Evolutionary conservation across 2,113 vertebrate genomes (phyloP), one percentile per base, ranked within the genome.

Genomic region (Hippocampus barbouri): DNA sequence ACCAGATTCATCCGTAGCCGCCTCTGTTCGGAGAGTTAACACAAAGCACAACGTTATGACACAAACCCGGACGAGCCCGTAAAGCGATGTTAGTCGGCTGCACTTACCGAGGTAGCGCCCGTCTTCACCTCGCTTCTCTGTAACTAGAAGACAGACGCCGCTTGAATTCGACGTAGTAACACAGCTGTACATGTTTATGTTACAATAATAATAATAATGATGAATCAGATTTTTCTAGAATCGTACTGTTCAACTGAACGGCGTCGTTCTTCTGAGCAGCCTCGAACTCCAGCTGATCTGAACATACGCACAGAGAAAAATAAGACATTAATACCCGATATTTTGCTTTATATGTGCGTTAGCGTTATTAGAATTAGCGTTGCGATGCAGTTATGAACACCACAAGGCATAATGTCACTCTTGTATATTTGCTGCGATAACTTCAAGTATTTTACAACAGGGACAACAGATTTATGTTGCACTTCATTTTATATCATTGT

Each of bases 201-300:
- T 38, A 38, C 34, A 38, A 30, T 30, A 30, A 30, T 30, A 3
- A 38, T 38, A 38, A 38, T 5, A 38, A 38, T 38, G 6, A 6
- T 38, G 34, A 38, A 38, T 38, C 34, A 0, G 34, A 16, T 68
- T 16, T 30, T 20, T 20, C 18, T 65, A 34, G 16, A 49, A 72
- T 79, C 82, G 60, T 61, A 91, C 89, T 76, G 20, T 89, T 88
- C 75, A 78, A 67, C 59, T 87, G 80, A 66, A 74, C 69, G 0
- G 67, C 81, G 68, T 85, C 79, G 3, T 49, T 70, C 73, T 81
- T 81, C 43, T 89, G 89, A 72, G 82, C 85, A 0, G 82, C 81
- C 41, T 91, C 87, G 71, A 87, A 90, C 74, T 90, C 83, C 60
- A 83, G 74, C 76, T 87, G 82, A 82, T 92, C 91, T 91, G 74